Evolutionary conservation across 2,888 invertebrate species (phyloP).

Genomic region (Epiblema foenella): DNA sequence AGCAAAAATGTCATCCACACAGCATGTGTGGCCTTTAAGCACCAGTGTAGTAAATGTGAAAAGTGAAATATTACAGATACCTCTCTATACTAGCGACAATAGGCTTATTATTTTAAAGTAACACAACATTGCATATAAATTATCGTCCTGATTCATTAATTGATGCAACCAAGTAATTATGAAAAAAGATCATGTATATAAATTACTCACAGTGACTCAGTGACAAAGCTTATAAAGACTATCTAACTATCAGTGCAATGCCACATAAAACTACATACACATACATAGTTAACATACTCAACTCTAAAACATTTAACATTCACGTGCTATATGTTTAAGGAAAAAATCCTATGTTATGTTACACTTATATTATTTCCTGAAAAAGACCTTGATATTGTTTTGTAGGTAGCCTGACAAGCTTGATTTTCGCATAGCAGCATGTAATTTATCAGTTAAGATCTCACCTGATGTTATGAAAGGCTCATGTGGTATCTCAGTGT

Average conservation of each 20-base stretch:
- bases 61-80: too few species aligned
- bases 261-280: not conserved
- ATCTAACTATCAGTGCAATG: not conserved
- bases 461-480: conserved; percentile 77
- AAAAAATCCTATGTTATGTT: not conserved
- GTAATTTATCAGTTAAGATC: not conserved
- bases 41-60: too few species aligned
- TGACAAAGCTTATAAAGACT: not conserved
- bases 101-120: too few species aligned
- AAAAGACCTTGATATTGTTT: not conserved
- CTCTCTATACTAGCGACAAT: too few species aligned
- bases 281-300: not conserved
- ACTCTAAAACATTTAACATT: not conserved
- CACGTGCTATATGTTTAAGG: not conserved
- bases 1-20: too few species aligned
- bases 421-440: not conserved
- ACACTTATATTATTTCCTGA: not conserved
- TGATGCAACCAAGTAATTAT: not conserved
- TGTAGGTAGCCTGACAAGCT: not conserved
- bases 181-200: not conserved
- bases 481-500: conserved; percentile 76
- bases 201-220: not conserved
- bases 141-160: too few species aligned
- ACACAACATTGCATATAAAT: too few species aligned
- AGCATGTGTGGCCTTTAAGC: too few species aligned